These are phyloP conservation scores for Nomada fabriciana DNA, from an alignment of 2,888 invertebrate species.

Conservation along the genomic window DNA sequence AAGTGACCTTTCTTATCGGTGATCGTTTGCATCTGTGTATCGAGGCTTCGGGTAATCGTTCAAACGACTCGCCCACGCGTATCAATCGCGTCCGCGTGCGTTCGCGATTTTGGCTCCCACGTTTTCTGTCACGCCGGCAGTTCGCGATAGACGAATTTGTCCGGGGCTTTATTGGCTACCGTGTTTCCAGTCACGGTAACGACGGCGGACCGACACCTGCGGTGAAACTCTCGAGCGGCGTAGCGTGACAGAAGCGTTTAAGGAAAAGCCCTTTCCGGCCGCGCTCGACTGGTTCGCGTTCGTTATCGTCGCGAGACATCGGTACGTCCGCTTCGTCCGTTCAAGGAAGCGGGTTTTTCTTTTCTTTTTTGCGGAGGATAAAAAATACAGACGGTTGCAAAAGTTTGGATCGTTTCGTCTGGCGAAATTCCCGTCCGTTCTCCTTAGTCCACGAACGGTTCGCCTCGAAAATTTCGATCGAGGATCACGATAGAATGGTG, in stretches of 20 bases:
- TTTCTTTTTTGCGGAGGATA: neutral
- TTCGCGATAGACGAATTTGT: neutral
- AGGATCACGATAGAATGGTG: slow-evolving; percentile 1
- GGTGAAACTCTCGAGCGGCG: slow-evolving; percentile 3
- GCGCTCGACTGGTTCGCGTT: slow-evolving; percentile 4
- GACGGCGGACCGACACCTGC: slow-evolving; percentile 27
- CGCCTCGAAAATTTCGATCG: slow-evolving; percentile 14
- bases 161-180: neutral
- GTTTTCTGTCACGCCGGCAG: slow-evolving; percentile 7
- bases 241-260: slow-evolving; percentile 26
- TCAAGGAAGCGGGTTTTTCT: neutral
- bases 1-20: slow-evolving; percentile 64
- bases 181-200: neutral
- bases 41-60: slow-evolving; percentile 19
- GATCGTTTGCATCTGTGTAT: slow-evolving; percentile 49
- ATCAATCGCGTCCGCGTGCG: neutral
- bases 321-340: neutral
- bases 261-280: slow-evolving; percentile 16
- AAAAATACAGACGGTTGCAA: neutral
- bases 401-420: slow-evolving; percentile 10
- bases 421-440: neutral
- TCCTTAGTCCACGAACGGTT: neutral
- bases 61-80: slow-evolving; percentile 27
- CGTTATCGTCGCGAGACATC: slow-evolving; percentile 13
- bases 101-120: slow-evolving; percentile 26